phyloP scores from a whole-genome alignment of 2,888 invertebrate genomes.

The Callyntrura guangdongensis region DNA sequence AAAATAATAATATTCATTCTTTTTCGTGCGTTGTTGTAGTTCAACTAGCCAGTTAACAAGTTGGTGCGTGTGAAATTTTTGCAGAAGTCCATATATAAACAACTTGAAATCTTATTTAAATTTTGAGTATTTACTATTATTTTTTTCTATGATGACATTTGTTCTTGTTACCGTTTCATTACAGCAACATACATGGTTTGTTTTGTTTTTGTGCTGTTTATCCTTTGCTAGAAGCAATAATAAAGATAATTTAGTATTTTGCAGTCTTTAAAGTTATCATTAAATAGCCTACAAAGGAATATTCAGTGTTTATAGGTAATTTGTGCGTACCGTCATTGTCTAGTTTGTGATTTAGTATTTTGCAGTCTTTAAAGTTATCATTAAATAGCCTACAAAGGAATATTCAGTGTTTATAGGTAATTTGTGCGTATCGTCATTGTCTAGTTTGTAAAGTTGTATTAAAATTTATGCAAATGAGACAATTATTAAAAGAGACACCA shows the following conservation, averaged over 20 bases:
- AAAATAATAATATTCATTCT: conserved; percentile 34
- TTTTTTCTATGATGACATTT: neutral
- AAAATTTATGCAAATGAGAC: conserved; percentile 12
- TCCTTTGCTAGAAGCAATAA: neutral
- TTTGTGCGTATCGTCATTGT: neutral
- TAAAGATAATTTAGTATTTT: neutral
- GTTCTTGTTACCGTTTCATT: neutral
- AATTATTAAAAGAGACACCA: neutral
- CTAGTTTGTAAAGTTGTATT: no score
- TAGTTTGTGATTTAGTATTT: neutral
- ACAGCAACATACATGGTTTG: neutral
- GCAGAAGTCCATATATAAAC: neutral
- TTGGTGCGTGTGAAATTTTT: conserved; percentile 42
- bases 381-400: neutral
- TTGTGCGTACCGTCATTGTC: neutral
- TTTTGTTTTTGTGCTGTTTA: neutral
- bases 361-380: neutral
- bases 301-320: neutral
- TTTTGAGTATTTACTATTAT: neutral
- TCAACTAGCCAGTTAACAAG: conserved; percentile 27
- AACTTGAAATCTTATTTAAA: neutral
- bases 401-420: neutral
- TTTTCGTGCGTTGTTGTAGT: neutral
- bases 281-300: neutral
- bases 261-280: neutral